Evolutionary conservation across 30 jellyfish, hydroid and myxozoan genomes (phyloP), one percentile per base, ranked within the genome.

Genomic region (Haliclystus octoradiatus): DNA sequence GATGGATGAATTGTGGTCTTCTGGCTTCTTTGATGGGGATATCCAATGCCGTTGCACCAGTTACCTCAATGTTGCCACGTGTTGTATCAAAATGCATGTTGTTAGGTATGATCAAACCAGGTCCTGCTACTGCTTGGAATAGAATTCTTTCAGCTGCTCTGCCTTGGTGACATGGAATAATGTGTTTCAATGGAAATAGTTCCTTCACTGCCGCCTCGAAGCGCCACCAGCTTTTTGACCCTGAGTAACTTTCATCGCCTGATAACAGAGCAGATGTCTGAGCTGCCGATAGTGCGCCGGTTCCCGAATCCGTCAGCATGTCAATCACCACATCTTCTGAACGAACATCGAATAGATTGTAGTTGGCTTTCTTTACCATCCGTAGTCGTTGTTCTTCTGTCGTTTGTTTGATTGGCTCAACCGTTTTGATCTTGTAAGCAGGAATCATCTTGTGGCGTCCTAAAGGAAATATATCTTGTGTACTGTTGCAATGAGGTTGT

Each of bases 191-290:
- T 26, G 31, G 52, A 63, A 79, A 79, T 61, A 79, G 49, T 5
- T 79, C 74, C 1, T 65, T 5, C 24, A 79, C 93, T 27, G 93
- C 83, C n/a, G 24, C 49, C 57, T 51, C 76, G 74, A 79, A 79
- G 24, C 50, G 64, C 63, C 71, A 69, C 93, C 93, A 79, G 34
- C 93, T 79, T 28, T 46, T 63, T 26, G 84, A 69, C 26, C 84
- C 67, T 1, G 93, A 83, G 65, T 79, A 79, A 53, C 93, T 79
- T 65, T 79, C 93, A 63, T 79, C 93, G 3, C 84, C 93, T 0
- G 71, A 60, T 23, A 69, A 83, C 93, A 79, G 70, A 31, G 24
- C 77, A 14, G 93, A 83, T 80, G 68, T 71, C 27, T 79, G 93
- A 27, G 67, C 76, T 23, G 29, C 71, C n/a, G 93, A 79, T 29